A percentile compares a stretch with the other conserved stretches of the same genome.
Conservation (phyloP, 92 coral and sea anemone genomes). For the Bergia sp. region DNA sequence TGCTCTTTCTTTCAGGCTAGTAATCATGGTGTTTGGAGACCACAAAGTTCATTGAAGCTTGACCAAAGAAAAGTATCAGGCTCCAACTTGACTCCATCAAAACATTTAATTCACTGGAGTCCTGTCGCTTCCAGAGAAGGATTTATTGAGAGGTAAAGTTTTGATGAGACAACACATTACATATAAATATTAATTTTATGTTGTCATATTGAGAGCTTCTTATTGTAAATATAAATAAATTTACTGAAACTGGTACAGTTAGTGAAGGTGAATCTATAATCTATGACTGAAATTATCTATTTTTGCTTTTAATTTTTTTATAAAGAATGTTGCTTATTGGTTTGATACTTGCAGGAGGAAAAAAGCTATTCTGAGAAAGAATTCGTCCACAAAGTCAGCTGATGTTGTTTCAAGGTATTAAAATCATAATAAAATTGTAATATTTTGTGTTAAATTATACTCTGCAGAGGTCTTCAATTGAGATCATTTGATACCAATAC, state of each 20-base stretch:
- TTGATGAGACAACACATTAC: no score
- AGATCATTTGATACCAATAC: not conserved
- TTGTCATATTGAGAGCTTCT: no score
- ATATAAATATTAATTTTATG: no score
- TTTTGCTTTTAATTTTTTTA: not conserved
- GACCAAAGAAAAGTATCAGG: slow-evolving; percentile 1
- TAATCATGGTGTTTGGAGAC: slow-evolving; percentile 28
- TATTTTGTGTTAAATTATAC: not conserved
- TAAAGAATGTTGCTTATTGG: not conserved
- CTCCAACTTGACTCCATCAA: not conserved
- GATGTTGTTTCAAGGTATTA: slow-evolving; percentile 60
- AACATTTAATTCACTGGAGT: not conserved
- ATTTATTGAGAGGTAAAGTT: slow-evolving; percentile 27
- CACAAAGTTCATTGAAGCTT: not conserved
- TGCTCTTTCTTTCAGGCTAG: not conserved
- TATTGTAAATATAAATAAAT: no score
- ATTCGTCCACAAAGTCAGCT: slow-evolving; percentile 24
- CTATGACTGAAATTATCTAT: no score
- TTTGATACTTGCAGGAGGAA: slow-evolving; percentile 55
- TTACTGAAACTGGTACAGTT: no score
- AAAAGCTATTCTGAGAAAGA: slow-evolving; percentile 59
- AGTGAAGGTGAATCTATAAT: no score
- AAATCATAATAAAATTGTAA: not conserved
- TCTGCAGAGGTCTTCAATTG: not conserved
- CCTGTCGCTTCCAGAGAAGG: not conserved